These are phyloP conservation scores for Sesamia inferens DNA, from an alignment of 2,888 invertebrate genomes.

Conservation along the genomic window DNA sequence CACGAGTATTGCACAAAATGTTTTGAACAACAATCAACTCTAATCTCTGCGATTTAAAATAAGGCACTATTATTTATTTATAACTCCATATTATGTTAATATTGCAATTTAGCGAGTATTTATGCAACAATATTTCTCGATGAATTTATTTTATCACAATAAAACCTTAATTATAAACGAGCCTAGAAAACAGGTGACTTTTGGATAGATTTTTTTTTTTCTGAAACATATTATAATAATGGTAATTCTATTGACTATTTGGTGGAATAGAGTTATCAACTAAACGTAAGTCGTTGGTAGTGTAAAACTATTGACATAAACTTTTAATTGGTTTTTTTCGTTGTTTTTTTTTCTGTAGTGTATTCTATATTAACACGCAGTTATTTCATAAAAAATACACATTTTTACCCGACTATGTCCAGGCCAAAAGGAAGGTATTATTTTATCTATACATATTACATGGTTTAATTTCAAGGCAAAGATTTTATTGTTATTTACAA, in stretches of 20 bases:
- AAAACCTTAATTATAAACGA: constrained; percentile 57
- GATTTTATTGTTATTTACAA: neutral
- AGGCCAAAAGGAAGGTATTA: neutral
- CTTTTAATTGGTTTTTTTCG: constrained; percentile 14
- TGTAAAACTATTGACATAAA: constrained; percentile 22
- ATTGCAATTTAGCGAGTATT: constrained; percentile 68
- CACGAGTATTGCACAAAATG: neutral
- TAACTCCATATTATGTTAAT: constrained; percentile 61
- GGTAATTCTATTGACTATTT: constrained; percentile 67
- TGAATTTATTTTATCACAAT: constrained; percentile 65
- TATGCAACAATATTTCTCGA: constrained; percentile 56
- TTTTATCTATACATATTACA: neutral
- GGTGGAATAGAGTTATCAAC: constrained; percentile 57
- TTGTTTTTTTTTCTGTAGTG: constrained; percentile 9
- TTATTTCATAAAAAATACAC: constrained; percentile 5
- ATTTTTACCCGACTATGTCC: neutral
- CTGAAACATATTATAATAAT: constrained; percentile 7
- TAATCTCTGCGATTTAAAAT: constrained; percentile 15
- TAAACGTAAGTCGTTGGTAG: constrained; percentile 61
- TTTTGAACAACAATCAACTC: constrained; percentile 11
- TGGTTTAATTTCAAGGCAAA: neutral
- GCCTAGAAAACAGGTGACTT: constrained; percentile 33
- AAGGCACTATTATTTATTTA: constrained; percentile 76
- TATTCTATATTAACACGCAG: constrained; percentile 7
- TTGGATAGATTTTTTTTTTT: constrained; percentile 9